phyloP scores from a whole-genome alignment of 2,797 vertebrate species.

The Arctocebus calabarensis region DNA sequence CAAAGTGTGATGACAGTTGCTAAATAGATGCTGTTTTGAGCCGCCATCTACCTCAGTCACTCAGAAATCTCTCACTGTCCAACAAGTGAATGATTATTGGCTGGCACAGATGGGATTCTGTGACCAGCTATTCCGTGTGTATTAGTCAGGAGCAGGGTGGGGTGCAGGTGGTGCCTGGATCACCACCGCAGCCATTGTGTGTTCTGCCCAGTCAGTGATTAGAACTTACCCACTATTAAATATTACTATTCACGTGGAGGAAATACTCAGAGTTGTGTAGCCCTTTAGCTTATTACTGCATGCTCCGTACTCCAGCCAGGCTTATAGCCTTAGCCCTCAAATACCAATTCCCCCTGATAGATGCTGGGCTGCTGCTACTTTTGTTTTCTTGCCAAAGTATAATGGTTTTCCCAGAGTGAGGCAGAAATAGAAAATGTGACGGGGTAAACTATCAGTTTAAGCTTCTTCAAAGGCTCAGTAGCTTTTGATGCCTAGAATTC shows the following conservation, averaged over 20 bases:
- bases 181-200: neutral
- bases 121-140: neutral
- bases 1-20: neutral
- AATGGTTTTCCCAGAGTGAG: neutral
- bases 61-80: neutral
- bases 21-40: neutral
- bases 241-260: neutral
- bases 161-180: rapidly evolving
- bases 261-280: neutral
- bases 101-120: neutral
- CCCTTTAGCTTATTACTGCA: neutral
- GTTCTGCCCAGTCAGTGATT: neutral
- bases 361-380: neutral
- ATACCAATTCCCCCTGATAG: neutral
- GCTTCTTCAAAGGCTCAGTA: neutral
- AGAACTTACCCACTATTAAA: neutral
- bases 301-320: neutral
- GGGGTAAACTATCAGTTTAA: neutral
- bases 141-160: neutral
- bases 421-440: neutral
- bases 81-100: neutral
- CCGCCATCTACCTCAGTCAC: neutral
- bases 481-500: neutral
- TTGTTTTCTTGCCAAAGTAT: neutral
- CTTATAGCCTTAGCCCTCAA: neutral